These are phyloP conservation scores for Ditylenchus dipsaci DNA, from an alignment of 1,140 invertebrate genomes.

Conservation along the genomic window DNA sequence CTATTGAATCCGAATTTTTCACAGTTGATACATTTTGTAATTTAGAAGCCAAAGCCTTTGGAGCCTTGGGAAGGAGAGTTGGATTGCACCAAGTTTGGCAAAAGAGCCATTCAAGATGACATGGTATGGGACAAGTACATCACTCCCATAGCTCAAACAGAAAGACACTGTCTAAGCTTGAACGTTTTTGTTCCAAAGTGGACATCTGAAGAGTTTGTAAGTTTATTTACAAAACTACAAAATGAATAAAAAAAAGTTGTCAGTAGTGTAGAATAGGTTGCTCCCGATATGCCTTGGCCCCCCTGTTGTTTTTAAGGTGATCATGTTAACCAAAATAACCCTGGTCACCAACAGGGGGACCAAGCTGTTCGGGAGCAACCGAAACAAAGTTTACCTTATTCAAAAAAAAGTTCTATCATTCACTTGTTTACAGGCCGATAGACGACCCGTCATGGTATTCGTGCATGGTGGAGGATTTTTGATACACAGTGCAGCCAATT, in stretches of 20 bases:
- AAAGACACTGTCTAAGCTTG: slow-evolving; percentile 28
- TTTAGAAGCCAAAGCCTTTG: slow-evolving; percentile 1
- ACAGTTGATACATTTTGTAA: no score
- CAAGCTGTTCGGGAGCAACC: no score
- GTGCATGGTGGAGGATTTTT: slow-evolving; percentile 35
- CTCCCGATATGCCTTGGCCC: no score
- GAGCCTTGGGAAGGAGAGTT: slow-evolving; percentile 22
- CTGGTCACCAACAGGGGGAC: no score
- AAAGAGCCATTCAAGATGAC: slow-evolving; percentile 28
- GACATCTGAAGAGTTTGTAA: slow-evolving; percentile 26
- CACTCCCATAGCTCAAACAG: slow-evolving; percentile 24
- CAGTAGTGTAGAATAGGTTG: no score
- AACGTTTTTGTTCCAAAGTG: slow-evolving; percentile 32
- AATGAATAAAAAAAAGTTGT: no score
- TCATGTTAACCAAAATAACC: no score
- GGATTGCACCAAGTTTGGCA: slow-evolving; percentile 34
- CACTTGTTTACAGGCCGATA: slow-evolving; percentile 18
- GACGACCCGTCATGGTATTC: slow-evolving; percentile 38
- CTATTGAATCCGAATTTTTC: no score
- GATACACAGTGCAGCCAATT: slow-evolving; percentile 37
- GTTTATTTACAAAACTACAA: no score
- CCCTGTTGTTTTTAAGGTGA: no score
- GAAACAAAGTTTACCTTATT: no score
- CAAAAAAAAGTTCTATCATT: not conserved
- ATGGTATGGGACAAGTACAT: slow-evolving; percentile 31